Evolutionary conservation across 1,140 invertebrate genomes (phyloP).

Genomic region (Asbolus verrucosus): DNA sequence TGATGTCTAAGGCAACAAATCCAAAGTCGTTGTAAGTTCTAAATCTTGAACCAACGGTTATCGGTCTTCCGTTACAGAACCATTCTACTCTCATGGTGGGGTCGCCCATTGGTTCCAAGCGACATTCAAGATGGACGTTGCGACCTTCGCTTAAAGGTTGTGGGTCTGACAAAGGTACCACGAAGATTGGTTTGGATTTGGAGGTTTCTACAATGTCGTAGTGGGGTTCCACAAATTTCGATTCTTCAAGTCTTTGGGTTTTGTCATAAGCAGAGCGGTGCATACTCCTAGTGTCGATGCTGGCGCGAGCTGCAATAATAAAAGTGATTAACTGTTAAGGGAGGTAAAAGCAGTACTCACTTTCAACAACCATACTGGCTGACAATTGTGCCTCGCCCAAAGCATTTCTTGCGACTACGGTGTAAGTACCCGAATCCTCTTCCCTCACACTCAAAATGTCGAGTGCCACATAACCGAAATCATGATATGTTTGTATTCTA

Average conservation of each 20-base stretch:
- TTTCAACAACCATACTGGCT: conserved; percentile 88
- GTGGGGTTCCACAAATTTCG: conserved; percentile 86
- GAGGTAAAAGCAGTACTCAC: too few species aligned
- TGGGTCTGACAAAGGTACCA: conserved; percentile 84
- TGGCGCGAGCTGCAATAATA: conserved; percentile 77
- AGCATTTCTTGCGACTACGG: conserved; percentile 89
- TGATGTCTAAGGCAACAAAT: conserved; percentile 91
- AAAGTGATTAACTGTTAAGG: conserved; percentile 20
- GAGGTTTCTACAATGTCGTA: conserved; percentile 94
- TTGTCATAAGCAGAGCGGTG: conserved; percentile 87
- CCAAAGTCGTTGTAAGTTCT: conserved; percentile 96
- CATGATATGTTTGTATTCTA: conserved; percentile 91
- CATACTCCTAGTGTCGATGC: conserved; percentile 90
- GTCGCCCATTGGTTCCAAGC: conserved; percentile 93
- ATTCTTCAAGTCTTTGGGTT: conserved; percentile 87
- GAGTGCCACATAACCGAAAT: conserved; percentile 95
- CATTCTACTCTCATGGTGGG: conserved; percentile 96
- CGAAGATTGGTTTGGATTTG: conserved; percentile 92
- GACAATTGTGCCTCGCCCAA: conserved; percentile 86
- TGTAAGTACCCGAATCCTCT: conserved; percentile 89
- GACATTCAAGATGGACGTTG: conserved; percentile 91
- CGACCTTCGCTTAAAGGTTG: conserved; percentile 89
- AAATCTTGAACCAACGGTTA: conserved; percentile 91
- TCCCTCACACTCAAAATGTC: conserved; percentile 90
- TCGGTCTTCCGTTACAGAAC: conserved; percentile 91